phyloP scores from a whole-genome alignment of 1,140 invertebrate genomes.

The Andricus grossulariae region DNA sequence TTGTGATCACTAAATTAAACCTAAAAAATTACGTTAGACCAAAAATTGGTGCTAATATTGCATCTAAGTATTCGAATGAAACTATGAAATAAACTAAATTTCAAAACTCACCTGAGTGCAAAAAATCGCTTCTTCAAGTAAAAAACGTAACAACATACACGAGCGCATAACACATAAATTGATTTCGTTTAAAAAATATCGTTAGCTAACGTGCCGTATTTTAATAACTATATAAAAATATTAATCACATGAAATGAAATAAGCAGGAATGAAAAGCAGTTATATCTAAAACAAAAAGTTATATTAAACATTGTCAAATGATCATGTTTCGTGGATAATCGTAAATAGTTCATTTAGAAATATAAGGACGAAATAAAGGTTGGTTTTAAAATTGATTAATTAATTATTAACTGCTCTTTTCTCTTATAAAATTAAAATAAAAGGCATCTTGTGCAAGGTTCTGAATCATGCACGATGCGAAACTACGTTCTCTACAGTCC shows the following conservation, averaged over 20 bases:
- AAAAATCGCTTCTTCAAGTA: conserved; percentile 23
- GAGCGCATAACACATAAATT: conserved; percentile 22
- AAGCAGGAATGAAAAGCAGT: conserved; percentile 28
- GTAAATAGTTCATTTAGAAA: too few species aligned
- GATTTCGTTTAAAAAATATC: conserved; percentile 8
- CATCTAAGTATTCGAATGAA: conserved; percentile 16
- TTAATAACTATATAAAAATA: conserved; percentile 11
- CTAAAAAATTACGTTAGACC: neutral
- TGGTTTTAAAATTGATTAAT: too few species aligned
- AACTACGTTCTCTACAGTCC: too few species aligned
- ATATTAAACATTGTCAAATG: too few species aligned
- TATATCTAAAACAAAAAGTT: neutral
- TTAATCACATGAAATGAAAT: conserved; percentile 5
- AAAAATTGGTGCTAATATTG: conserved; percentile 12
- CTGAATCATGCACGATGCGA: too few species aligned
- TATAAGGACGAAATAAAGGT: too few species aligned
- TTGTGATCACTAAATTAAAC: too few species aligned
- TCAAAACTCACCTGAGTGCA: conserved; percentile 14
- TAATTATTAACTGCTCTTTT: too few species aligned
- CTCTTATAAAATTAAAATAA: too few species aligned
- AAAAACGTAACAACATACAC: conserved; percentile 25
- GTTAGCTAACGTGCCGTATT: conserved; percentile 24
- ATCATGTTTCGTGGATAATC: too few species aligned
- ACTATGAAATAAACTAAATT: conserved; percentile 10
- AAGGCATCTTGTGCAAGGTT: too few species aligned